Conservation (phyloP, 1,140 invertebrate genomes). For the Lepidotrigona ventralis region DNA sequence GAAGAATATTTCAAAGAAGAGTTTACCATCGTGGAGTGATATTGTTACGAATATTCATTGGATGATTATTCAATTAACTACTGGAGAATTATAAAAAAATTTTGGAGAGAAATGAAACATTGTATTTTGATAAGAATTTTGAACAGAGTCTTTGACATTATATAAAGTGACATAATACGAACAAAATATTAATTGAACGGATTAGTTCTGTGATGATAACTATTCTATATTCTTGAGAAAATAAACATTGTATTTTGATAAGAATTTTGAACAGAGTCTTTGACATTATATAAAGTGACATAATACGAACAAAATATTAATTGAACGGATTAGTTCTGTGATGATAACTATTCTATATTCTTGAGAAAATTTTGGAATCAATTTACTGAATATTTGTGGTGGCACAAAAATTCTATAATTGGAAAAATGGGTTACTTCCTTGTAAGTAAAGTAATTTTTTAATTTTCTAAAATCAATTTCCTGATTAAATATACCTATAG, state of each 20-base stretch:
- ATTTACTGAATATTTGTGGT: not conserved
- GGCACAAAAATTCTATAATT: no score
- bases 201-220: not conserved
- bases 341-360: not conserved
- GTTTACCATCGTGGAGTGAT: not conserved
- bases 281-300: no score
- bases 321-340: not conserved
- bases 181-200: not conserved
- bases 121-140: not conserved
- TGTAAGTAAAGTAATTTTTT: no score
- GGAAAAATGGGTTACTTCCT: no score
- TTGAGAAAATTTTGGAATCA: not conserved
- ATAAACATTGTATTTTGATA: no score
- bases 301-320: not conserved
- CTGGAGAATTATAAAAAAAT: no score
- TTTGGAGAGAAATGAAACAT: not conserved
- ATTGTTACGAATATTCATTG: no score
- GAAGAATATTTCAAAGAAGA: no score
- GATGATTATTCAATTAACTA: not conserved
- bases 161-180: no score
- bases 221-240: not conserved
- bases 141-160: no score
- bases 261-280: not conserved
- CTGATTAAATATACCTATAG: no score
- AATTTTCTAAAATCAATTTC: no score